A percentile compares a stretch with the other conserved stretches of the same genome.
phyloP scores from a whole-genome alignment of 2,797 vertebrate genomes.

The Siniperca obscura region DNA sequence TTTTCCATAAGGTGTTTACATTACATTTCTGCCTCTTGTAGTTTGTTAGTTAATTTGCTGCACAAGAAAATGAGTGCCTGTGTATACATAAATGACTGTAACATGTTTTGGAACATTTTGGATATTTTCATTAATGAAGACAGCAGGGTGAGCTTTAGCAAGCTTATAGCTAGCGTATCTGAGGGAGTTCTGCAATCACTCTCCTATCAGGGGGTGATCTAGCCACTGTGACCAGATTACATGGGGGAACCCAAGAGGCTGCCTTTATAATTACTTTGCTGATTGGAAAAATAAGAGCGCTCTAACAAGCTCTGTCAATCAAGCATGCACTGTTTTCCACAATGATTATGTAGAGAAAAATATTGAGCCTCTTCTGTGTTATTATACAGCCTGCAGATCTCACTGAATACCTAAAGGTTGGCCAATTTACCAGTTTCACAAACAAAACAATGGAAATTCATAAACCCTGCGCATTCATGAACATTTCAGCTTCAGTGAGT shows the following conservation, averaged over 20 bases:
- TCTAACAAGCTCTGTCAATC: slow-evolving; percentile 81
- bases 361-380: slow-evolving; percentile 32
- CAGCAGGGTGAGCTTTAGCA: slow-evolving; percentile 43
- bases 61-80: slow-evolving; percentile 15
- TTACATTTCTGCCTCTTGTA: slow-evolving; percentile 20
- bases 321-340: slow-evolving; percentile 62
- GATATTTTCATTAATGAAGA: slow-evolving; percentile 64
- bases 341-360: slow-evolving; percentile 54
- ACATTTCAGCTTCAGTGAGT: slow-evolving; percentile 57
- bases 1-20: slow-evolving; percentile 45
- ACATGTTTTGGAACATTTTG: slow-evolving; percentile 25
- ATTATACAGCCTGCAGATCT: slow-evolving; percentile 47
- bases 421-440: slow-evolving; percentile 57
- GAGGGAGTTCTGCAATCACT: slow-evolving; percentile 71
- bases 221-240: slow-evolving; percentile 79
- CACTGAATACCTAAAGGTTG: slow-evolving; percentile 39
- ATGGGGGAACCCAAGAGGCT: slow-evolving; percentile 74
- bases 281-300: slow-evolving; percentile 82
- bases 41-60: slow-evolving; percentile 36
- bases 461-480: slow-evolving; percentile 60
- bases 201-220: slow-evolving; percentile 76
- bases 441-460: slow-evolving; percentile 56
- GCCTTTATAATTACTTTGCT: slow-evolving; percentile 83
- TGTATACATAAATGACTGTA: slow-evolving; percentile 18
- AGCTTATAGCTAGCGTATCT: slow-evolving; percentile 53